Evolutionary conservation across 2,797 vertebrate genomes (phyloP).

Genomic region (Antennarius maculatus): DNA sequence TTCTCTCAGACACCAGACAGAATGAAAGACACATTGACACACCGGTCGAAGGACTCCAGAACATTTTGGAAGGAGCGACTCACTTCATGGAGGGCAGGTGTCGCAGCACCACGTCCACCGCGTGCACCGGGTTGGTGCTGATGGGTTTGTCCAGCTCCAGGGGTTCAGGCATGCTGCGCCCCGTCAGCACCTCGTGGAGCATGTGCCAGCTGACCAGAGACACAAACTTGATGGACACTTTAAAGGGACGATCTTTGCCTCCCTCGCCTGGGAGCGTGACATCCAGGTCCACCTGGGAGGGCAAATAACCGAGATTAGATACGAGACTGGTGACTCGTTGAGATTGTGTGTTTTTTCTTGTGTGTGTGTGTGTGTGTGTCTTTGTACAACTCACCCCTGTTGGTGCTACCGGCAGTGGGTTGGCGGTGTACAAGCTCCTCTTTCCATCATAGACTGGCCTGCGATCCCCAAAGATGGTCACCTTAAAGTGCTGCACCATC

Average conservation of each 20-base stretch:
- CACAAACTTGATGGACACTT: conserved; percentile 98
- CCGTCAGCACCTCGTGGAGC: conserved; percentile 97
- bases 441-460: conserved; percentile 98
- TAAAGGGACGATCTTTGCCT: conserved; percentile 98
- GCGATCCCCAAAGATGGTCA: conserved; percentile 98
- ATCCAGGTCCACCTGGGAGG: conserved; percentile 94
- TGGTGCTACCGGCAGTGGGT: conserved; percentile 95
- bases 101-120: conserved; percentile 97
- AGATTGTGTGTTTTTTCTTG: background rate
- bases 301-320: background rate
- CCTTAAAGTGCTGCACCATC: conserved; percentile 99
- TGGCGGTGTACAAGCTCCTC: conserved; percentile 97
- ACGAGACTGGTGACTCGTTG: background rate
- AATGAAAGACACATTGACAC: background rate
- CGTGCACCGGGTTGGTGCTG: conserved; percentile 99
- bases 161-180: conserved; percentile 94
- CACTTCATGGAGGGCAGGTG: conserved; percentile 99
- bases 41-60: background rate
- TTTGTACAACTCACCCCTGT: conserved; percentile 84
- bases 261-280: conserved; percentile 99
- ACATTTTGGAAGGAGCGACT: conserved; percentile 30
- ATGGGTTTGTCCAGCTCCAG: conserved; percentile 99
- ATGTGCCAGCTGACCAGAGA: conserved; percentile 99
- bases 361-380: background rate
- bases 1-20: too few species aligned